Conservation (phyloP, 2,797 vertebrate species). For the Smutsia gigantea region DNA sequence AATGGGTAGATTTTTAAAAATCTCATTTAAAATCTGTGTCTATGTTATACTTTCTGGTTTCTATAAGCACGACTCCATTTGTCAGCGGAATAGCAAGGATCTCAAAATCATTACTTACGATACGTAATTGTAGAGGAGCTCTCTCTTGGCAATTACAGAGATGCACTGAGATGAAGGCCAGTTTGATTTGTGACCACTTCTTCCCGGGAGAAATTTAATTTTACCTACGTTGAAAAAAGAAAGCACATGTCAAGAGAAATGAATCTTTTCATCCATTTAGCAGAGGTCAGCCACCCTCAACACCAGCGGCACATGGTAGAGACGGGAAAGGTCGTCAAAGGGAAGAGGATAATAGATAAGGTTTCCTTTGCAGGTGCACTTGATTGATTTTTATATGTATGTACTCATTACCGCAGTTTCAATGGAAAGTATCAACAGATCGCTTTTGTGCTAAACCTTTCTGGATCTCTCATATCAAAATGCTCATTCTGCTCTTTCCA, state of each 20-base stretch:
- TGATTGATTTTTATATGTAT: background rate
- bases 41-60: accelerated
- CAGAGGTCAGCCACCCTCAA: background rate
- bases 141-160: background rate
- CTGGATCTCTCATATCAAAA: background rate
- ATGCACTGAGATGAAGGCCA: background rate
- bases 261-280: background rate
- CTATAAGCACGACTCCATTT: background rate
- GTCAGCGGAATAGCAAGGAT: background rate
- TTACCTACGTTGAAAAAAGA: background rate
- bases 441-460: accelerated
- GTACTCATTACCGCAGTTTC: background rate
- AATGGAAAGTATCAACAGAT: accelerated
- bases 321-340: too few species aligned
- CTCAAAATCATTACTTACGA: background rate
- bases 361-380: too few species aligned
- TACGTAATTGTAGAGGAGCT: background rate
- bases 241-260: background rate
- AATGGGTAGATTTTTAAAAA: background rate
- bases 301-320: background rate
- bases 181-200: background rate
- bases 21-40: background rate
- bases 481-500: background rate
- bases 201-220: conserved; percentile 1
- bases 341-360: background rate